A percentile compares a stretch with the other conserved stretches of the same genome.
Conservation (phyloP, 2,888 invertebrate genomes). For the Megamerina dolium region DNA sequence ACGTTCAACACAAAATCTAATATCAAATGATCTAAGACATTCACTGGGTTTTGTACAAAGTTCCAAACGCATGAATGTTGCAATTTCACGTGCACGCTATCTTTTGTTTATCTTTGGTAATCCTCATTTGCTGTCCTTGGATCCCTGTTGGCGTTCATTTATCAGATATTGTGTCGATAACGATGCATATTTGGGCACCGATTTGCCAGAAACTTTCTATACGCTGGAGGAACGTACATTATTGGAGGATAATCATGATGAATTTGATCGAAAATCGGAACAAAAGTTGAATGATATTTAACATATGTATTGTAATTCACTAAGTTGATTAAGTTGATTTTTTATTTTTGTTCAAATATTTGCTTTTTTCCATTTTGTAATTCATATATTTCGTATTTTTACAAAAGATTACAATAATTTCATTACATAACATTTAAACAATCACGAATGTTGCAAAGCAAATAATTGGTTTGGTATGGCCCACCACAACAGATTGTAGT, state of each 20-base stretch:
- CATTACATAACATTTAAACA: too few relatives aligned
- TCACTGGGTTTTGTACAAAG: constrained; percentile 69
- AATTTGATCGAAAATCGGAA: too few relatives aligned
- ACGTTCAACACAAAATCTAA: constrained; percentile 50
- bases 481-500: too few relatives aligned
- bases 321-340: too few relatives aligned
- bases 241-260: constrained; percentile 3
- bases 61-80: constrained; percentile 81
- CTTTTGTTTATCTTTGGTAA: constrained; percentile 78
- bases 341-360: too few relatives aligned
- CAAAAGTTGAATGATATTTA: neutral
- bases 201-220: constrained; percentile 49
- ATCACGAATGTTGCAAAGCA: too few relatives aligned
- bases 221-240: neutral
- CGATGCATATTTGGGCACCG: constrained; percentile 66
- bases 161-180: constrained; percentile 59
- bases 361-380: too few relatives aligned
- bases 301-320: too few relatives aligned
- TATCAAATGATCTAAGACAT: constrained; percentile 51
- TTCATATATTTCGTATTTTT: too few relatives aligned
- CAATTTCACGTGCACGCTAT: constrained; percentile 72
- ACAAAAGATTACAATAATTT: too few relatives aligned
- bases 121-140: constrained; percentile 63
- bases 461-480: too few relatives aligned
- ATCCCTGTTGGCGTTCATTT: constrained; percentile 63